phyloP scores from a whole-genome alignment of 2,888 invertebrate species.

The Hydroisotoma schaefferi region DNA sequence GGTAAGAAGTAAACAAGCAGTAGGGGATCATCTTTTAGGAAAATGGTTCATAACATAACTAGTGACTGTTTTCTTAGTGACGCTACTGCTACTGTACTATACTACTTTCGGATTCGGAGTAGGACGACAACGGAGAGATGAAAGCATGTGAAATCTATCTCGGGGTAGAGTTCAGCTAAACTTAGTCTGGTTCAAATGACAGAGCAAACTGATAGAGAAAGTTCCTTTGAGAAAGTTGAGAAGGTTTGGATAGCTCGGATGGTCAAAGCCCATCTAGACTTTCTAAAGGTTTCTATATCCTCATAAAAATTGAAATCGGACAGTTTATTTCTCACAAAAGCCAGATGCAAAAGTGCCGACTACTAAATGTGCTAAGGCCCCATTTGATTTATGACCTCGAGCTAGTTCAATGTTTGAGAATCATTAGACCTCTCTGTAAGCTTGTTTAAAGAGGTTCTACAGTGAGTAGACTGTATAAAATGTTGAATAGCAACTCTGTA shows the following conservation, averaged over 20 bases:
- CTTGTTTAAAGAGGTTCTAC: no score
- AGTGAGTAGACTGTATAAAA: no score
- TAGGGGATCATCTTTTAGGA: no score
- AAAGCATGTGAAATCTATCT: no score
- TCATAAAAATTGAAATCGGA: slow-evolving; percentile 32
- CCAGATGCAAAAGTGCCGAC: slow-evolving; percentile 14
- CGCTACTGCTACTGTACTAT: no score
- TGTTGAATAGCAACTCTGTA: no score
- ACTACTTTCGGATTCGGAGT: no score
- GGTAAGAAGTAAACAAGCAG: no score
- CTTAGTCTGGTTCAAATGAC: neutral
- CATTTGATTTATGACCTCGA: slow-evolving; percentile 29
- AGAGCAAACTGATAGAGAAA: neutral
- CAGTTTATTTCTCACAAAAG: slow-evolving; percentile 23
- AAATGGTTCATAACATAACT: no score
- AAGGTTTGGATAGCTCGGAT: neutral
- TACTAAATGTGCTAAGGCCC: slow-evolving; percentile 1
- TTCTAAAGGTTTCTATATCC: slow-evolving; percentile 15
- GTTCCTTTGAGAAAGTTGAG: slow-evolving; percentile 19
- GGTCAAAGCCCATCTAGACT: slow-evolving; percentile 15
- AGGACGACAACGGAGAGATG: no score
- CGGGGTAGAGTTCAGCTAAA: neutral
- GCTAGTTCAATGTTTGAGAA: slow-evolving; percentile 39
- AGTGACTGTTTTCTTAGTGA: neutral
- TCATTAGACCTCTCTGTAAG: no score